Evolutionary conservation across 2,113 vertebrate genomes (phyloP).

Genomic region (Spea multiplicata): DNA sequence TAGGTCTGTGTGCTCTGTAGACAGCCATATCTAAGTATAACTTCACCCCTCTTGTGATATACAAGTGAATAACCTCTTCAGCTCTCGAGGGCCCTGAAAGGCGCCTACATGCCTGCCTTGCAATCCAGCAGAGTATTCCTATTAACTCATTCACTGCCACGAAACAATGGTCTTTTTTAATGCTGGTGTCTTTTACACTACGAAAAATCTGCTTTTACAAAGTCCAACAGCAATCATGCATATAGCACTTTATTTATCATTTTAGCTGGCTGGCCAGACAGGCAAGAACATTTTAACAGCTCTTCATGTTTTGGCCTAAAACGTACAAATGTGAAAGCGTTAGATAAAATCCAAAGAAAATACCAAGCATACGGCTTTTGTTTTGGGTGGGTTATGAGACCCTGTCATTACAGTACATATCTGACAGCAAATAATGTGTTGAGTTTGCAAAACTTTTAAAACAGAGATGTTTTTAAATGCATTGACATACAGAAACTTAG

Average conservation of each 20-base stretch:
- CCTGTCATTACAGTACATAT: slow-evolving; percentile 27
- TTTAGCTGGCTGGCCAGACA: background rate
- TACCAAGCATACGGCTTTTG: background rate
- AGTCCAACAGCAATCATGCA: background rate
- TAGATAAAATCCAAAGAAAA: slow-evolving; percentile 37
- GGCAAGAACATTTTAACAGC: background rate
- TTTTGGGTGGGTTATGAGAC: slow-evolving; percentile 24
- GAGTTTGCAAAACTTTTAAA: slow-evolving; percentile 22
- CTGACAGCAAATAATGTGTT: slow-evolving; percentile 23
- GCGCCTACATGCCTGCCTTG: slow-evolving; percentile 33
- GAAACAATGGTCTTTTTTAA: background rate
- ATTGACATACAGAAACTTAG: background rate
- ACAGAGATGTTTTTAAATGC: background rate
- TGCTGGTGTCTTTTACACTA: background rate
- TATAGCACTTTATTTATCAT: slow-evolving; percentile 8
- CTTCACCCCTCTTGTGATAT: slow-evolving; percentile 41
- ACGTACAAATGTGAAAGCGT: background rate
- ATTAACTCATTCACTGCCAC: slow-evolving; percentile 28
- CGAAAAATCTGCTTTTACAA: background rate
- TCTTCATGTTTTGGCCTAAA: background rate
- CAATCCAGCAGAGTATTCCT: slow-evolving; percentile 20
- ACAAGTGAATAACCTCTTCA: slow-evolving; percentile 46
- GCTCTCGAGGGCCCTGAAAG: slow-evolving; percentile 38
- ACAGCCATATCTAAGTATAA: slow-evolving; percentile 44
- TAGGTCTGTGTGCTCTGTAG: slow-evolving; percentile 45